phyloP scores from a whole-genome alignment of 2,888 invertebrate species.

The Mongoloraphidia duomilia region DNA sequence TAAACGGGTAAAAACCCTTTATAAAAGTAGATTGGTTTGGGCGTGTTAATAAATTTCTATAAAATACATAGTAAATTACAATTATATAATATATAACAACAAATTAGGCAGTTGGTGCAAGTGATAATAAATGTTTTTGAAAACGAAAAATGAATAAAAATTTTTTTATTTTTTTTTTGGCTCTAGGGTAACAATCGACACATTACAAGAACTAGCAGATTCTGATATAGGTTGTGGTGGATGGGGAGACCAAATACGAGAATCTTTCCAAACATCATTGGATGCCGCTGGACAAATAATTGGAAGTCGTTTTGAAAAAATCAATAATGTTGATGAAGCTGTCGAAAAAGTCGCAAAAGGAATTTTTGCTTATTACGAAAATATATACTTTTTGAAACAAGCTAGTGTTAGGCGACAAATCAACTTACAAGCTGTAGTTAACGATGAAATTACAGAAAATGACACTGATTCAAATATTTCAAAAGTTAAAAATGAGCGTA shows the following conservation, averaged over 20 bases:
- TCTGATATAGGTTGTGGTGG: constrained; percentile 54
- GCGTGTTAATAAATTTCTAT: too few species aligned
- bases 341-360: constrained; percentile 55
- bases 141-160: neutral
- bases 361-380: constrained; percentile 66
- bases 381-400: constrained; percentile 52
- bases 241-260: constrained; percentile 55
- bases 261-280: constrained; percentile 53
- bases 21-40: too few species aligned
- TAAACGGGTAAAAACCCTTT: too few species aligned
- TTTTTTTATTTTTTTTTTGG: neutral
- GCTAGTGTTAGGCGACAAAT: constrained; percentile 43
- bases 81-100: too few species aligned
- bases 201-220: constrained; percentile 49
- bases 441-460: constrained; percentile 9
- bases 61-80: too few species aligned
- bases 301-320: constrained; percentile 47
- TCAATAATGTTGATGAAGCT: constrained; percentile 44
- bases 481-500: constrained; percentile 27
- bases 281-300: constrained; percentile 53
- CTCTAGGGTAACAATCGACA: constrained; percentile 62
- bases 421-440: constrained; percentile 17
- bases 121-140: neutral
- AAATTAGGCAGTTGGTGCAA: neutral
- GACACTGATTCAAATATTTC: constrained; percentile 18